These are phyloP conservation scores for Myxocyprinus asiaticus DNA, from an alignment of 2,113 vertebrate genomes.

Conservation along the genomic window DNA sequence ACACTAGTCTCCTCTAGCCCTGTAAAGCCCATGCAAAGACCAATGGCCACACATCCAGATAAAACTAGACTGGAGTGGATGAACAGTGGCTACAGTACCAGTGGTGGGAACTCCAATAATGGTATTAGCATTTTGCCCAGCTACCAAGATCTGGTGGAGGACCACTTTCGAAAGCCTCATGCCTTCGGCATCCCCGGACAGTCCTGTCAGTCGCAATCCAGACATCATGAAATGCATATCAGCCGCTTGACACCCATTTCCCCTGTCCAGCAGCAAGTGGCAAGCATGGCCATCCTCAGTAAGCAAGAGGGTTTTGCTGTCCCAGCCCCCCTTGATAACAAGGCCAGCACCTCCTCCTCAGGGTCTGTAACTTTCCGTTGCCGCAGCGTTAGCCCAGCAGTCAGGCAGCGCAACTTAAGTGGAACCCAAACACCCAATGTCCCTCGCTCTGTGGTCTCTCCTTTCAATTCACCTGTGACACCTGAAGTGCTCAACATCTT, in stretches of 20 bases:
- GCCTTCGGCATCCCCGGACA: slow-evolving; percentile 95
- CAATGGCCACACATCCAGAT: slow-evolving; percentile 95
- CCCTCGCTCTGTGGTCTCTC: slow-evolving; percentile 80
- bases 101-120: slow-evolving; percentile 76
- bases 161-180: slow-evolving; percentile 95
- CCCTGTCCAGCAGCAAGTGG: slow-evolving; percentile 88
- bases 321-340: slow-evolving; percentile 93
- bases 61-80: slow-evolving; percentile 98
- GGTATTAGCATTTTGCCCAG: slow-evolving; percentile 85
- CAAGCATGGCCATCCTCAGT: slow-evolving; percentile 76
- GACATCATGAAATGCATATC: slow-evolving; percentile 86
- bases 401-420: slow-evolving; percentile 89
- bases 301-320: slow-evolving; percentile 97
- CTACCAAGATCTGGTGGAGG: slow-evolving; percentile 92
- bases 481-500: slow-evolving; percentile 88
- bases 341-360: slow-evolving; percentile 73
- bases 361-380: slow-evolving; percentile 81
- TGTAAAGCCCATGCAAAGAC: slow-evolving; percentile 97
- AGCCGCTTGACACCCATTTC: slow-evolving; percentile 95
- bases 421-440: slow-evolving; percentile 76
- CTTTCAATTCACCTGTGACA: slow-evolving; percentile 86
- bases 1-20: slow-evolving; percentile 88
- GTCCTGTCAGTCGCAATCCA: slow-evolving; percentile 86
- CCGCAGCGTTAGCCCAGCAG: slow-evolving; percentile 95
- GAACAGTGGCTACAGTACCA: slow-evolving; percentile 86